Conservation (phyloP, 2,113 vertebrate genomes). For the Myotis davidii region DNA sequence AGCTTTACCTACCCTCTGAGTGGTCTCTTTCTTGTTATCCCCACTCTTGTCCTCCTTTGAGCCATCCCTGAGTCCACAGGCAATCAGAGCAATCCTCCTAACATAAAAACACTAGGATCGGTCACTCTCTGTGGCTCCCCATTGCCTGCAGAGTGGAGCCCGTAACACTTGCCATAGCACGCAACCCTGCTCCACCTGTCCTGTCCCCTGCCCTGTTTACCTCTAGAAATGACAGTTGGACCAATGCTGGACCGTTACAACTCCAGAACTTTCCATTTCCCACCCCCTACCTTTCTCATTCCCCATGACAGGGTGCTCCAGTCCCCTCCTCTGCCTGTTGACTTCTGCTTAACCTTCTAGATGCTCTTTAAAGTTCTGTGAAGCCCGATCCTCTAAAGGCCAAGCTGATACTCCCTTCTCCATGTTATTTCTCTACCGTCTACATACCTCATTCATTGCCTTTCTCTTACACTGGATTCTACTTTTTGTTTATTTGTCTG, state of each 20-base stretch:
- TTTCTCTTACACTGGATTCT: background rate
- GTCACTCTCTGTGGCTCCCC: background rate
- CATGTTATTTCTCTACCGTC: background rate
- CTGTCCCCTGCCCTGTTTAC: background rate
- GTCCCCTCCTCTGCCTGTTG: background rate
- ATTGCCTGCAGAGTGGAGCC: no score
- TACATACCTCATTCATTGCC: background rate
- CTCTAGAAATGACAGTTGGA: background rate
- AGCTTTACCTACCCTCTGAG: background rate
- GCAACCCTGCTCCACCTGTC: background rate
- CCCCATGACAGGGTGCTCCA: background rate
- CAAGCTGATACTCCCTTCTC: background rate
- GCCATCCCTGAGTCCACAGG: background rate
- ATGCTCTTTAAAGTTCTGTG: background rate
- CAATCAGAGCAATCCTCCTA: background rate
- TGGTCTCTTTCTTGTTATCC: background rate
- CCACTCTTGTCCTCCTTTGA: background rate
- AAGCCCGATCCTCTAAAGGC: background rate
- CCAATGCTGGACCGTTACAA: background rate
- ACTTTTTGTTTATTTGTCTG: conserved; percentile 11
- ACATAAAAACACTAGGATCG: background rate
- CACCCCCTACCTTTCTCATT: background rate
- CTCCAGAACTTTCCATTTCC: background rate
- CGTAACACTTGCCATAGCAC: accelerated
- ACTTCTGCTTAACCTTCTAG: background rate